Conservation (phyloP, 2,113 vertebrate genomes). For the Menura novaehollandiae region DNA sequence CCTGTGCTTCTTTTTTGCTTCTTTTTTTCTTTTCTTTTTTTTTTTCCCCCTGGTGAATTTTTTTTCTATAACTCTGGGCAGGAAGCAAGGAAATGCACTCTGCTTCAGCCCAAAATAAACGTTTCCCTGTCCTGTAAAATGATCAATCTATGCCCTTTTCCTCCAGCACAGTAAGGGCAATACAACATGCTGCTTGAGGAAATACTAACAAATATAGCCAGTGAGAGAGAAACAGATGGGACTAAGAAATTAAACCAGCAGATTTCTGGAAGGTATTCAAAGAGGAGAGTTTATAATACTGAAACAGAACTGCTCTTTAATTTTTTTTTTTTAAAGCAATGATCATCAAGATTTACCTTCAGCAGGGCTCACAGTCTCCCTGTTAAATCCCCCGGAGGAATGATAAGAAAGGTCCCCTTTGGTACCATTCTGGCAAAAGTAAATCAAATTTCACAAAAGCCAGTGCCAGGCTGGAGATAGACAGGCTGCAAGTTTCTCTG, state of each 20-base stretch:
- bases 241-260: constrained; percentile 79
- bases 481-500: constrained; percentile 66
- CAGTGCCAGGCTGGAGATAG: constrained; percentile 68
- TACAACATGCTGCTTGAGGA: constrained; percentile 78
- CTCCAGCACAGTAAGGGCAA: constrained; percentile 71
- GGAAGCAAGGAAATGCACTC: constrained; percentile 45
- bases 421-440: constrained; percentile 60
- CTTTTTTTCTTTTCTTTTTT: no score
- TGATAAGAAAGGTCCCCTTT: constrained; percentile 67
- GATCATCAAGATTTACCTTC: constrained; percentile 54
- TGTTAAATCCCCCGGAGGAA: constrained; percentile 37
- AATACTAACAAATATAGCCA: constrained; percentile 82
- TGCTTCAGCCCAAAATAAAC: constrained; percentile 66
- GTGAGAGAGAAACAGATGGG: constrained; percentile 80
- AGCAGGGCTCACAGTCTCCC: not conserved
- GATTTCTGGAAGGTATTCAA: constrained; percentile 78
- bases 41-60: not conserved
- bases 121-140: constrained; percentile 72
- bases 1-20: not conserved
- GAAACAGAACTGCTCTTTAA: constrained; percentile 75
- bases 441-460: constrained; percentile 70
- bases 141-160: constrained; percentile 77
- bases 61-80: constrained; percentile 38
- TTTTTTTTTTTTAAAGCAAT: constrained; percentile 42
- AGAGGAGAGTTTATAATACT: constrained; percentile 68